These are phyloP conservation scores for Aulostomus chinensis DNA, from an alignment of 2,797 vertebrate genomes.

Conservation along the genomic window DNA sequence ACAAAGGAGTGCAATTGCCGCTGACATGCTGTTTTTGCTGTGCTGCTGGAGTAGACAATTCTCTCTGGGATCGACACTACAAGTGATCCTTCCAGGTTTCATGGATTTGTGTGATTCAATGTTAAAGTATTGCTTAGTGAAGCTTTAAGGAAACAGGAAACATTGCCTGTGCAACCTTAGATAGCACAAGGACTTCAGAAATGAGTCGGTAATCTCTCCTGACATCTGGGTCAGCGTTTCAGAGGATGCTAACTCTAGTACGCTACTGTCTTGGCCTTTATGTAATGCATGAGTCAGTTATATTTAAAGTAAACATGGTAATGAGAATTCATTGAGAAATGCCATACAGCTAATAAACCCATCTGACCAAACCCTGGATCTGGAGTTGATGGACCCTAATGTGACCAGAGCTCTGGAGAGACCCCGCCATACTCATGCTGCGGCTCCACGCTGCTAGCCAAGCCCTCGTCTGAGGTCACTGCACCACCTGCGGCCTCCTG, in stretches of 20 bases:
- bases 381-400: constrained; percentile 11
- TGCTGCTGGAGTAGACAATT: background rate
- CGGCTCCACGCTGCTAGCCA: too few relatives aligned
- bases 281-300: constrained; percentile 11
- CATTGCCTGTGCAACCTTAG: too few relatives aligned
- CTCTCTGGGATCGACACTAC: background rate
- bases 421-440: constrained; percentile 15
- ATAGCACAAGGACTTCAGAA: too few relatives aligned
- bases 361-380: constrained; percentile 10
- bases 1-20: background rate
- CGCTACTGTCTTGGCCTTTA: too few relatives aligned
- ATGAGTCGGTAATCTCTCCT: constrained; percentile 1
- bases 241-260: constrained; percentile 1
- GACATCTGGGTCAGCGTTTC: constrained; percentile 15
- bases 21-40: background rate
- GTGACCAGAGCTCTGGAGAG: constrained; percentile 17
- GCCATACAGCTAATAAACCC: background rate
- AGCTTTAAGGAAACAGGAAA: background rate
- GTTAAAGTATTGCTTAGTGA: background rate
- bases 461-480: constrained; percentile 40
- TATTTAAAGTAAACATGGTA: constrained; percentile 7
- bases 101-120: background rate
- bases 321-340: too few relatives aligned
- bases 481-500: constrained; percentile 42
- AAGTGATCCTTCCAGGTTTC: background rate